Evolutionary conservation across 53 echinoderm and acorn worm species (phyloP).

Genomic region (Zoroaster sp.): DNA sequence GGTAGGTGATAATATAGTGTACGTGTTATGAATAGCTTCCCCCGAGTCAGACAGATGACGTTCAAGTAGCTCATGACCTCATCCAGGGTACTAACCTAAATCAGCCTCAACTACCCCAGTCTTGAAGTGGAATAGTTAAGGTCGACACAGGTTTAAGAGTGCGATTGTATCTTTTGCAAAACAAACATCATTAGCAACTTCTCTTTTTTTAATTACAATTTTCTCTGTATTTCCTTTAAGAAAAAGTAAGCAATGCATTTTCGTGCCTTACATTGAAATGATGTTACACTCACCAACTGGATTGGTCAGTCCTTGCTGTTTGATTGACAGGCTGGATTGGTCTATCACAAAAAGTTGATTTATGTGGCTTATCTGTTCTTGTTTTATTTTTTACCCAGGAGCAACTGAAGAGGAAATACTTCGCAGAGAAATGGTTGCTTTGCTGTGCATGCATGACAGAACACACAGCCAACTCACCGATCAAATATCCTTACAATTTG

Average conservation of each 20-base stretch:
- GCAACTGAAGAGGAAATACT: constrained; percentile 74
- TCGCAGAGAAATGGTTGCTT: constrained; percentile 75
- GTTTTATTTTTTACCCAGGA: constrained; percentile 62
- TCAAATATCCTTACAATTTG: constrained; percentile 87
- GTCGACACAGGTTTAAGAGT: too few relatives aligned
- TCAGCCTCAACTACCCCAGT: too few relatives aligned
- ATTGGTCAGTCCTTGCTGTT: neutral
- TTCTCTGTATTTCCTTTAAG: too few relatives aligned
- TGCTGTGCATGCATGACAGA: constrained; percentile 87
- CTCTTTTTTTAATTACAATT: too few relatives aligned
- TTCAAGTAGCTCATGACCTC: neutral
- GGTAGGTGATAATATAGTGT: constrained; percentile 67
- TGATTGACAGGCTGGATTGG: too few relatives aligned
- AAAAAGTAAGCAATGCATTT: too few relatives aligned
- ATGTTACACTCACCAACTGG: too few relatives aligned
- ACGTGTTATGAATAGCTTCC: neutral
- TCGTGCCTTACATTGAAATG: too few relatives aligned
- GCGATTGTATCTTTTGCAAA: neutral
- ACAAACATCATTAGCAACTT: too few relatives aligned
- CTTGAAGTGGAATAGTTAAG: too few relatives aligned
- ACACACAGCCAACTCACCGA: constrained; percentile 90
- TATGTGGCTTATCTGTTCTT: neutral
- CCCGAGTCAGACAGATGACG: neutral
- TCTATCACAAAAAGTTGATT: too few relatives aligned
- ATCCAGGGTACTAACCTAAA: neutral